Conservation (phyloP, 2,113 vertebrate species). For the Agelaius phoeniceus region DNA sequence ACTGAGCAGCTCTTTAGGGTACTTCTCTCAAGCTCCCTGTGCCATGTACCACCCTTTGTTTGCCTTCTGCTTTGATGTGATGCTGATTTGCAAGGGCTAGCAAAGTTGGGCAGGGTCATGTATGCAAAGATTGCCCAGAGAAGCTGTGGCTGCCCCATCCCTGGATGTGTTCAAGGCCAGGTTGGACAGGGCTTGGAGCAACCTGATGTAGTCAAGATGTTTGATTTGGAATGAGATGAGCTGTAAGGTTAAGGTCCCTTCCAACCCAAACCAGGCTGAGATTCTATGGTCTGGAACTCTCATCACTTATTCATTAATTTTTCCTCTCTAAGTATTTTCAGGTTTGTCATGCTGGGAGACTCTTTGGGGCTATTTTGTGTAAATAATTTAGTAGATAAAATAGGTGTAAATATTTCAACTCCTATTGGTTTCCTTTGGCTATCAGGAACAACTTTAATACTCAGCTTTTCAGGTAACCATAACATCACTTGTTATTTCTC, state of each 20-base stretch:
- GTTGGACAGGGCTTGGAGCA: neutral
- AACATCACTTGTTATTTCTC: neutral
- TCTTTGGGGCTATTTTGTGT: neutral
- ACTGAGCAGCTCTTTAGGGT: neutral
- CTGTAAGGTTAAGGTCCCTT: neutral
- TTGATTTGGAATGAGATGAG: neutral
- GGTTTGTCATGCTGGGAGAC: neutral
- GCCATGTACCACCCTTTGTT: accelerated
- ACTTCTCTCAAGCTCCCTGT: neutral
- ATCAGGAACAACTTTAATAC: neutral
- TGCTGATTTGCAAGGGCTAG: neutral
- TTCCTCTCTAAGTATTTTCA: neutral
- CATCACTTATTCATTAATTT: neutral
- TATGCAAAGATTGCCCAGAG: neutral
- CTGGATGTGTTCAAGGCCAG: neutral
- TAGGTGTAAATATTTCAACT: neutral
- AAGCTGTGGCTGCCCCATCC: neutral
- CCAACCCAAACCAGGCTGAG: neutral
- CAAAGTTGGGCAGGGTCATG: neutral
- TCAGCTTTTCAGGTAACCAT: neutral
- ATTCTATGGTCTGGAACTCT: neutral
- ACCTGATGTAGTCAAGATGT: neutral
- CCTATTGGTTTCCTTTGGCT: neutral
- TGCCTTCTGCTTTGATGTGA: neutral
- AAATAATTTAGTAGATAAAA: neutral